phyloP scores from a whole-genome alignment of 2,113 vertebrate genomes.

The Noturus placidus region DNA sequence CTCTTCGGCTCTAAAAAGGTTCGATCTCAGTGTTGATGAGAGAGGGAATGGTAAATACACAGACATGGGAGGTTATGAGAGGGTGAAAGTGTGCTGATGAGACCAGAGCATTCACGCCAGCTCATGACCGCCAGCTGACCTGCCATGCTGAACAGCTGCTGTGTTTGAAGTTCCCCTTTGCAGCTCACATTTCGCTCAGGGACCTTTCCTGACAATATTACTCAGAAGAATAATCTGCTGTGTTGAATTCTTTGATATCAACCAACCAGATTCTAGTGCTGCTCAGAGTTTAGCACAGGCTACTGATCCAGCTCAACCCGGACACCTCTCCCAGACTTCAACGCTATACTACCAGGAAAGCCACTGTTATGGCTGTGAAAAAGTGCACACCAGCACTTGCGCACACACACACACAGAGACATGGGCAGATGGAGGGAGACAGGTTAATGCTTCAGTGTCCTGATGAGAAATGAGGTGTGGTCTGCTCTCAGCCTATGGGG shows the following conservation, averaged over 20 bases:
- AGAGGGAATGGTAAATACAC: conserved; percentile 46
- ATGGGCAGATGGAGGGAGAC: conserved; percentile 26
- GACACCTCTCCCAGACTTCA: conserved; percentile 17
- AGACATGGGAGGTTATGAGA: conserved; percentile 23
- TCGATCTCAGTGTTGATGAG: conserved; percentile 54
- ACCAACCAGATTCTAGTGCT: conserved; percentile 36
- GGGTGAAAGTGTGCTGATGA: conserved; percentile 51
- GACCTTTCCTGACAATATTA: conserved; percentile 68
- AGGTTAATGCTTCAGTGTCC: conserved; percentile 8
- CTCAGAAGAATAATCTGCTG: conserved; percentile 54
- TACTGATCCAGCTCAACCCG: conserved; percentile 27
- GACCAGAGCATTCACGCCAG: conserved; percentile 65
- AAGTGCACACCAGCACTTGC: neutral
- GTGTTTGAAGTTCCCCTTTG: conserved; percentile 70
- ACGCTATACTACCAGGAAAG: conserved; percentile 41
- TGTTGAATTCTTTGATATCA: conserved; percentile 48
- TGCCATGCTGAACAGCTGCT: conserved; percentile 73
- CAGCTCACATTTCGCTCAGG: conserved; percentile 73
- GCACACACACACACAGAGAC: conserved; percentile 1
- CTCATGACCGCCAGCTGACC: conserved; percentile 72
- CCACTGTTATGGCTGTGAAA: conserved; percentile 33
- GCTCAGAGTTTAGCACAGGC: conserved; percentile 12
- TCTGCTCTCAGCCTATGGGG: conserved; percentile 26
- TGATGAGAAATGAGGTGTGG: conserved; percentile 35
- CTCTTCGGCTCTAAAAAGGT: conserved; percentile 45